phyloP scores from a whole-genome alignment of 2,888 invertebrate species.

The Brachylomia viminalis region DNA sequence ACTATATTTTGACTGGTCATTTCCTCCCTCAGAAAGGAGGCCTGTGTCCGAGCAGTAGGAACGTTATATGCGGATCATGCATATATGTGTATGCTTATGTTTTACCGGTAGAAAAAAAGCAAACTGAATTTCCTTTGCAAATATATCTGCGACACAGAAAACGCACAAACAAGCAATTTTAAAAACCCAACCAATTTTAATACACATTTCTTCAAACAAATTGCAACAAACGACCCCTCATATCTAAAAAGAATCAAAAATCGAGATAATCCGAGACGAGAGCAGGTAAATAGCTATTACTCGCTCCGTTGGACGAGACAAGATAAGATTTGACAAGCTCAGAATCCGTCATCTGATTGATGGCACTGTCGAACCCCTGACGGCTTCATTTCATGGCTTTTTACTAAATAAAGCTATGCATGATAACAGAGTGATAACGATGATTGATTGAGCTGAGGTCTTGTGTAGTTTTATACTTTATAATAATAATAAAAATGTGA shows the following conservation, averaged over 20 bases:
- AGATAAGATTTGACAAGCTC: conserved; percentile 85
- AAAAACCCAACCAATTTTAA: conserved; percentile 49
- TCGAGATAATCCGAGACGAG: conserved; percentile 83
- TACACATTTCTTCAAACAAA: conserved; percentile 57
- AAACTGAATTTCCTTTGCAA: not conserved
- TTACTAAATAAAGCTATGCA: conserved; percentile 80
- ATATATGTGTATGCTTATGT: not conserved
- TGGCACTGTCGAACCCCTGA: conserved; percentile 80
- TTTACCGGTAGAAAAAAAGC: not conserved
- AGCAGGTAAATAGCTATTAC: conserved; percentile 90
- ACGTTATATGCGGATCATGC: not conserved
- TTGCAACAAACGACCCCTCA: conserved; percentile 74
- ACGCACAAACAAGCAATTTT: conserved; percentile 25
- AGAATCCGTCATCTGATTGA: conserved; percentile 82
- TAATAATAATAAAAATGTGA: conserved; percentile 15
- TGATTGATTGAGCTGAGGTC: conserved; percentile 60
- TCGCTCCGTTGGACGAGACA: conserved; percentile 83
- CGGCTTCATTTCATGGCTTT: conserved; percentile 85
- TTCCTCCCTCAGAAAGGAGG: too few relatives aligned
- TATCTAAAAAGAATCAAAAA: conserved; percentile 84
- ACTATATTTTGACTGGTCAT: too few relatives aligned
- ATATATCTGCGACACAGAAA: not conserved
- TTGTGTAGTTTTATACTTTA: conserved; percentile 28
- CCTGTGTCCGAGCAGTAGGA: not conserved
- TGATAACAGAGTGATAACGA: conserved; percentile 69